These are phyloP conservation scores for Zapus hudsonius DNA, from an alignment of 2,113 vertebrate genomes.

Conservation along the genomic window DNA sequence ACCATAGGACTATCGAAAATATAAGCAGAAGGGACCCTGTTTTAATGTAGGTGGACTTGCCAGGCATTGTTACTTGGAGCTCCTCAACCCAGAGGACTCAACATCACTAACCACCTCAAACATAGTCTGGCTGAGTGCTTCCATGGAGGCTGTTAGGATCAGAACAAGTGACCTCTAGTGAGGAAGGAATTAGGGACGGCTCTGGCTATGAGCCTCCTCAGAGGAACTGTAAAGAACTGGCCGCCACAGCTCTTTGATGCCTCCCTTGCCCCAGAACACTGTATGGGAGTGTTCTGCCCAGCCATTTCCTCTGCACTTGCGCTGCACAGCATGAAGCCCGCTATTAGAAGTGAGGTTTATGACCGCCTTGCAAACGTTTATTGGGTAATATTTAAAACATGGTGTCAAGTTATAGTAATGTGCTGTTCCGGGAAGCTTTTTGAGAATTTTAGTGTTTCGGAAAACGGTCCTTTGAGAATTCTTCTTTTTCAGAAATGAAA, in stretches of 20 bases:
- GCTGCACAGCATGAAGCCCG: conserved; percentile 76
- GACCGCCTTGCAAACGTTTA: conserved; percentile 83
- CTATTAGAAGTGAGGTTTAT: conserved; percentile 82
- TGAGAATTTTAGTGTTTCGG: conserved; percentile 72
- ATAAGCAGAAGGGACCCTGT: neutral
- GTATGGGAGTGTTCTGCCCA: conserved; percentile 60
- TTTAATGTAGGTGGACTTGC: neutral
- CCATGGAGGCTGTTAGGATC: conserved; percentile 20
- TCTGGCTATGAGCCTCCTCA: conserved; percentile 35
- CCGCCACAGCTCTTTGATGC: neutral
- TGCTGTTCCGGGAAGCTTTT: conserved; percentile 80
- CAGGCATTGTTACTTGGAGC: neutral
- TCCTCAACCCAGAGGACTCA: neutral
- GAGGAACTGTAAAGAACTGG: conserved; percentile 45
- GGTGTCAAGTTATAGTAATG: conserved; percentile 84
- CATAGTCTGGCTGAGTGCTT: neutral
- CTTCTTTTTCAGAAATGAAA: conserved; percentile 81
- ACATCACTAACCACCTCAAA: neutral
- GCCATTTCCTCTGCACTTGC: conserved; percentile 81
- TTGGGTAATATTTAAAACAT: conserved; percentile 80
- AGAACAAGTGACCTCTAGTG: neutral
- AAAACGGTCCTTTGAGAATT: conserved; percentile 82
- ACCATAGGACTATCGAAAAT: neutral
- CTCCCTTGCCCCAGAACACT: neutral
- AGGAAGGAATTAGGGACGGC: neutral